These are phyloP conservation scores for Raja brachyura DNA, from an alignment of 2,113 vertebrate genomes.

Conservation along the genomic window DNA sequence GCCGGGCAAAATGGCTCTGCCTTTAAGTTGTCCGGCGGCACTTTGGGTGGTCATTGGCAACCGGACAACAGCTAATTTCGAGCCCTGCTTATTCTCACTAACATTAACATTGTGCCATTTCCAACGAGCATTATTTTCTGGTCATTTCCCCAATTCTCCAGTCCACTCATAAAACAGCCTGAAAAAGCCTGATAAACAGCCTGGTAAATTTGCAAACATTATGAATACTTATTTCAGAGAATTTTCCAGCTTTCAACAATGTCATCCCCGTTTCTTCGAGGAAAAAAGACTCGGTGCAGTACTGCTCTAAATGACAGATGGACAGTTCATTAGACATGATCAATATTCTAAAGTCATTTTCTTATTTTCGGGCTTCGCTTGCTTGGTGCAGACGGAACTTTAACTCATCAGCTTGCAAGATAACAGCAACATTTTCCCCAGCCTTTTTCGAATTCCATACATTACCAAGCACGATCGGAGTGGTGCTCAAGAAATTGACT, in stretches of 20 bases:
- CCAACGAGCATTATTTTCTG: not conserved
- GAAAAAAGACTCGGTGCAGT: not conserved
- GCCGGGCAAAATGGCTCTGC: too few species aligned
- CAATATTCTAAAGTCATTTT: not conserved
- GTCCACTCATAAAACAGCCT: not conserved
- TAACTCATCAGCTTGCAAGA: not conserved
- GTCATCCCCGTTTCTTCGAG: not conserved
- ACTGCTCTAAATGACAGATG: not conserved
- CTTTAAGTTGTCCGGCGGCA: too few species aligned
- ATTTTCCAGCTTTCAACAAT: not conserved
- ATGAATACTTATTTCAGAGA: not conserved
- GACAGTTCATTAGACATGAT: not conserved
- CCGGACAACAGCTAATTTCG: too few species aligned
- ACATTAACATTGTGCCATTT: not conserved
- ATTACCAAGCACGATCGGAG: not conserved
- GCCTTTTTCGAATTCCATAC: not conserved
- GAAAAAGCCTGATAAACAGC: not conserved
- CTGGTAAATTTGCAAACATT: not conserved
- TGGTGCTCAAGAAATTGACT: not conserved
- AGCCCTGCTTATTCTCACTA: conserved; percentile 14
- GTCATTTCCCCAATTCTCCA: not conserved
- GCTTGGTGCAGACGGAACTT: not conserved
- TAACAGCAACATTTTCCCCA: not conserved
- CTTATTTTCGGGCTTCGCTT: not conserved
- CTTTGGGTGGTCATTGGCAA: too few species aligned